phyloP scores from a whole-genome alignment of 2,113 vertebrate genomes.

The Sturnus vulgaris region DNA sequence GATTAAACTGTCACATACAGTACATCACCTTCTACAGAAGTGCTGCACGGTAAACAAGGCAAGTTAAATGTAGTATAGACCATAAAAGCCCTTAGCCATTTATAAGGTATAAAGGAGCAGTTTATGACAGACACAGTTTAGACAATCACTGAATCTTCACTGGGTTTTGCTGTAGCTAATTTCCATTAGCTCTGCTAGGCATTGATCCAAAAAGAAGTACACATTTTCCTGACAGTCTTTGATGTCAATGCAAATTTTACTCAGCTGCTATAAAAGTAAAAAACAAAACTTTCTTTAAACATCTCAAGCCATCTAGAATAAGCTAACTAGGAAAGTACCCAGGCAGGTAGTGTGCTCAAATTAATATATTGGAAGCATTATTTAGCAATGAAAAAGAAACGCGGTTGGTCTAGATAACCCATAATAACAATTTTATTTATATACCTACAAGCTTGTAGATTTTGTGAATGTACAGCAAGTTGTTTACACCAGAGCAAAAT shows the following conservation, averaged over 20 bases:
- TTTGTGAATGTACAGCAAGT: neutral
- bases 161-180: slow-evolving; percentile 1
- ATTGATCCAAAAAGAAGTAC: slow-evolving; percentile 15
- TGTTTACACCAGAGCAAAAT: neutral
- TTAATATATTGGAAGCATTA: neutral
- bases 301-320: neutral
- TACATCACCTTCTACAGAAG: neutral
- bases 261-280: neutral
- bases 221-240: neutral
- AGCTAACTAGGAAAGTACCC: neutral
- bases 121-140: slow-evolving; percentile 5
- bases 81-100: neutral
- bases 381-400: neutral
- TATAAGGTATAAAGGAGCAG: neutral
- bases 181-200: slow-evolving; percentile 20
- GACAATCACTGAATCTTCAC: neutral
- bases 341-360: neutral
- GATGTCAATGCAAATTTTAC: neutral
- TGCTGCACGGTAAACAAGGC: neutral
- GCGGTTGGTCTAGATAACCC: neutral
- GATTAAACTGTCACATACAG: neutral
- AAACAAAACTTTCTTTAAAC: neutral
- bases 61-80: neutral
- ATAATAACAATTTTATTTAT: neutral
- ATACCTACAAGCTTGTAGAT: neutral